Evolutionary conservation across 2,888 invertebrate genomes (phyloP).

Genomic region (Stomorhina lunata): DNA sequence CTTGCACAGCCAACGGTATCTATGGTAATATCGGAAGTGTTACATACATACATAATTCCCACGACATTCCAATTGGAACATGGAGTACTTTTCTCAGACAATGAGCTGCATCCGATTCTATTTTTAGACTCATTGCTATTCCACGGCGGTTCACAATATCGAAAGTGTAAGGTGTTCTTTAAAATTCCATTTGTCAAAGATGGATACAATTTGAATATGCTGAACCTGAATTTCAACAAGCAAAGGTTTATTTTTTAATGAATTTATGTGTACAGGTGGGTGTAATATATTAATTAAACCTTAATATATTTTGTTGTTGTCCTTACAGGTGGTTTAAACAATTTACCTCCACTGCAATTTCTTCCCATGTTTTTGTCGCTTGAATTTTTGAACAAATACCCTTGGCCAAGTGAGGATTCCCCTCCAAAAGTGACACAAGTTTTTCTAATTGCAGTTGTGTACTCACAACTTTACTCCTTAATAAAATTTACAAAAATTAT

Average conservation of each 20-base stretch:
- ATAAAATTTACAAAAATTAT: neutral
- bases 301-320: neutral
- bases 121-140: no score
- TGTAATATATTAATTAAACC: neutral
- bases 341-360: neutral
- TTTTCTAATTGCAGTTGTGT: neutral
- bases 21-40: neutral
- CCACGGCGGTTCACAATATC: no score
- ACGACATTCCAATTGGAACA: no score
- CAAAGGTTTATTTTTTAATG: conserved; percentile 6
- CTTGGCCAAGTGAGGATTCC: neutral
- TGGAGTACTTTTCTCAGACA: no score
- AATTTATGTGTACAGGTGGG: neutral
- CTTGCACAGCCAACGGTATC: conserved; percentile 9
- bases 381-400: neutral
- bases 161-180: neutral
- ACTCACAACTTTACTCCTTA: neutral
- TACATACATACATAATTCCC: no score
- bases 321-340: neutral
- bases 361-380: neutral
- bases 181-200: conserved; percentile 5
- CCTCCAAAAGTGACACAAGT: neutral
- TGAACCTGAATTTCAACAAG: neutral
- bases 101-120: no score
- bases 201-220: conserved; percentile 7